phyloP scores from a whole-genome alignment of 2,888 invertebrate genomes.

The Drosophila quasianomalipes region DNA sequence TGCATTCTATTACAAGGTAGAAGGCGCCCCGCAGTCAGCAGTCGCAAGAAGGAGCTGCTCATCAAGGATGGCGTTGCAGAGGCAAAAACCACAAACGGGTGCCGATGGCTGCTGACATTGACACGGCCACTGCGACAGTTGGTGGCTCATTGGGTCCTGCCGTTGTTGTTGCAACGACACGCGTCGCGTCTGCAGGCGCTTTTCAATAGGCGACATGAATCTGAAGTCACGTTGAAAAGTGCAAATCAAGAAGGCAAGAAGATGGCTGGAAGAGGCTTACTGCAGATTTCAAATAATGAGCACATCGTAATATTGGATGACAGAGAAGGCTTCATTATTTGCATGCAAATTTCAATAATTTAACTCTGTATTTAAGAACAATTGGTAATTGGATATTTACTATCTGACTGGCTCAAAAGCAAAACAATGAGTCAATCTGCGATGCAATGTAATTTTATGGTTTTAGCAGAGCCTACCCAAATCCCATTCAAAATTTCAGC shows the following conservation, averaged over 20 bases:
- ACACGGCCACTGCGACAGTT: slow-evolving; percentile 13
- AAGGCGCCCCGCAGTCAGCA: slow-evolving; percentile 5
- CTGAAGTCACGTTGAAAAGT: slow-evolving; percentile 43
- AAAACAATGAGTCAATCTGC: not conserved
- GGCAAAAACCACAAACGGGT: slow-evolving; percentile 24
- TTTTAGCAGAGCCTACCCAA: not conserved
- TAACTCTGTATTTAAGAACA: not conserved
- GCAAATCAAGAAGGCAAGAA: slow-evolving; percentile 41
- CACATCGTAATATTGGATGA: not conserved
- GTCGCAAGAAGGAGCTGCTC: slow-evolving; percentile 1
- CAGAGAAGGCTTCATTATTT: not conserved
- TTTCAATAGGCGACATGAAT: slow-evolving; percentile 12
- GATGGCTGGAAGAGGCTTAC: slow-evolving; percentile 18
- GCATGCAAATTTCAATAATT: slow-evolving; percentile 17
- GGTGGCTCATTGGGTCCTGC: not conserved
- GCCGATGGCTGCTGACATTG: slow-evolving; percentile 34
- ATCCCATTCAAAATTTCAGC: not conserved
- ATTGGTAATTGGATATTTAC: not conserved
- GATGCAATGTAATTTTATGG: not conserved
- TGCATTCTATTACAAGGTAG: not conserved
- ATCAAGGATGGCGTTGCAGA: slow-evolving; percentile 15
- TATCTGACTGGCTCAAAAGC: not conserved
- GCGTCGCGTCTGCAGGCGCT: not conserved
- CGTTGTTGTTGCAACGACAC: not conserved
- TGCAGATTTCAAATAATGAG: slow-evolving; percentile 9